Evolutionary conservation across 2,797 vertebrate genomes (phyloP).

Genomic region (Salarias fasciatus): DNA sequence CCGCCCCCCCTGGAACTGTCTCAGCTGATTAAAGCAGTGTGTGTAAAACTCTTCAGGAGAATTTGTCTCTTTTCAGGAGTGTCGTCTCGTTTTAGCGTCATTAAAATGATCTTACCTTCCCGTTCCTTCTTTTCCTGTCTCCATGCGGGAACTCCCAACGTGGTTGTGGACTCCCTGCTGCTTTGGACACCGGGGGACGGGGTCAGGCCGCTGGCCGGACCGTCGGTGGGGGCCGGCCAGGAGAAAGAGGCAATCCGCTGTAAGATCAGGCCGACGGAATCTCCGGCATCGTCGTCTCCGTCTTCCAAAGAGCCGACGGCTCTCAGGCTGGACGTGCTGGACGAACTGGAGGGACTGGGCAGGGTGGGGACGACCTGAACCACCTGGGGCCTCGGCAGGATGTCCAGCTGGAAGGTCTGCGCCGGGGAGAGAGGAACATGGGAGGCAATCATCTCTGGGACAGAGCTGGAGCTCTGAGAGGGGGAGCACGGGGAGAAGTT

Average conservation of each 20-base stretch:
- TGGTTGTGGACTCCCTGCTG: no score
- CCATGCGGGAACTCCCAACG: not conserved
- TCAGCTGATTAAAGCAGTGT: no score
- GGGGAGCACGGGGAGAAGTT: conserved; percentile 27
- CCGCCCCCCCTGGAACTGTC: no score
- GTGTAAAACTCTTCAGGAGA: no score
- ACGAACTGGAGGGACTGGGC: conserved; percentile 46
- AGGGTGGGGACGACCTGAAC: conserved; percentile 53
- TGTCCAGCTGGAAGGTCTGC: conserved; percentile 68
- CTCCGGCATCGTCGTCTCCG: conserved; percentile 34
- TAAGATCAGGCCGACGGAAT: conserved; percentile 77
- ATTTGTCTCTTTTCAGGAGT: no score
- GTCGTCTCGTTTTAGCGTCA: no score
- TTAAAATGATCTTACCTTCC: conserved; percentile 54
- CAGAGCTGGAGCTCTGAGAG: not conserved
- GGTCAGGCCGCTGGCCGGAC: no score
- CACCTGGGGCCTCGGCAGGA: conserved; percentile 73
- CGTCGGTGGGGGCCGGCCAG: conserved; percentile 39
- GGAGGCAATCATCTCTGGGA: not conserved
- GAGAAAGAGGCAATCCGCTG: conserved; percentile 82
- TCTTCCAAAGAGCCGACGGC: conserved; percentile 4
- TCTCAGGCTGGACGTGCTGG: conserved; percentile 37
- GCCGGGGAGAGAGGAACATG: conserved; percentile 58
- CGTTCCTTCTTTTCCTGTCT: conserved; percentile 24
- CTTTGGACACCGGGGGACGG: no score